Conservation (phyloP, 2,888 invertebrate genomes). For the Acanthosoma haemorrhoidale region DNA sequence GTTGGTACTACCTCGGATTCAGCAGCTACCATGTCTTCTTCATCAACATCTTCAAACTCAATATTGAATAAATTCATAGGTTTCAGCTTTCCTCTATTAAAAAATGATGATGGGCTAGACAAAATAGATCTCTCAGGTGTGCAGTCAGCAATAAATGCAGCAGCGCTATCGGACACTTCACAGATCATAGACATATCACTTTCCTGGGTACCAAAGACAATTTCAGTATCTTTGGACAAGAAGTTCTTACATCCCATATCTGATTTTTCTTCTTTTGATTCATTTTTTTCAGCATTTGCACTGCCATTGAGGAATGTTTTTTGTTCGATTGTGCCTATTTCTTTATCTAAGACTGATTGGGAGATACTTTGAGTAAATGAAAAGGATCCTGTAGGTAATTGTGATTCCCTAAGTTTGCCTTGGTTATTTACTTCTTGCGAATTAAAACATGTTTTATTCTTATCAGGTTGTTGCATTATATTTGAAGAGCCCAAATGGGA, state of each 20-base stretch:
- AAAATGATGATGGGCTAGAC: conserved; percentile 35
- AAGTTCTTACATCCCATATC: background rate
- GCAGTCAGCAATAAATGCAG: conserved; percentile 46
- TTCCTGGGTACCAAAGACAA: background rate
- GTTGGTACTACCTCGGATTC: background rate
- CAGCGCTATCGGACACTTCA: conserved; percentile 46
- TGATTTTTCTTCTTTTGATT: background rate
- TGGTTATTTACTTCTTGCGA: background rate
- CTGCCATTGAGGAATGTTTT: background rate
- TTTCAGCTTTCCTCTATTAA: background rate
- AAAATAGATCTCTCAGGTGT: conserved; percentile 24
- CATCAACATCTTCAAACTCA: conserved; percentile 17
- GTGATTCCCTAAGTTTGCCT: background rate
- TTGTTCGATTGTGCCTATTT: background rate
- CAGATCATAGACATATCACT: conserved; percentile 38
- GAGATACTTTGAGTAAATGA: conserved; percentile 38
- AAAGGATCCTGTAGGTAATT: conserved; percentile 41
- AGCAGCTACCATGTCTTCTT: background rate
- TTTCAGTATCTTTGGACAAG: background rate
- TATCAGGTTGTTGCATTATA: background rate
- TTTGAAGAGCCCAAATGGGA: background rate
- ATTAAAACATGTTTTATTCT: background rate
- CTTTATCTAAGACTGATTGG: conserved; percentile 41
- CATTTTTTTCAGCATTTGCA: background rate
- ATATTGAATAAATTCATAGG: conserved; percentile 2